Conservation (phyloP, 2,797 vertebrate genomes). For the Platyrinchus mystaceus region DNA sequence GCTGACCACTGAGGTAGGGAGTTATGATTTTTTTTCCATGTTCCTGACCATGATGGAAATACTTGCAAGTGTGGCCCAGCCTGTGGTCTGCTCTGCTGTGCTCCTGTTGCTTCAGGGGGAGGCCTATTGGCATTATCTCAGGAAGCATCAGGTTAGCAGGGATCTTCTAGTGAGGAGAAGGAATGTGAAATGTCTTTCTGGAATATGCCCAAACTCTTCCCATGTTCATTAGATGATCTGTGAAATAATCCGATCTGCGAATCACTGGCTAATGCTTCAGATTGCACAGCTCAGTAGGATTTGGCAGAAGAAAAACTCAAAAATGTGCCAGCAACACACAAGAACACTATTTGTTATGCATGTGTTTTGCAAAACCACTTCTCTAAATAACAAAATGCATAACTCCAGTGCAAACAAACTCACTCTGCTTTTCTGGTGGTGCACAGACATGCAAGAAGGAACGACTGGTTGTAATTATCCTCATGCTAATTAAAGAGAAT, state of each 20-base stretch:
- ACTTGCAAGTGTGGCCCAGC: not conserved
- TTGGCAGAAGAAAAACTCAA: not conserved
- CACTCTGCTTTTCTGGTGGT: not conserved
- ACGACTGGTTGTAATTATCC: not conserved
- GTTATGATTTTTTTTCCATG: not conserved
- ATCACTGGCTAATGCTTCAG: conserved; percentile 21
- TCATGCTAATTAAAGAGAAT: not conserved
- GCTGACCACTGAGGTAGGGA: not conserved
- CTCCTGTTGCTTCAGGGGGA: not conserved
- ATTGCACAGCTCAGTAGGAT: not conserved
- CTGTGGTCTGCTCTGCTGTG: not conserved
- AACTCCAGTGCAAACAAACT: not conserved
- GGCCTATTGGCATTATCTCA: not conserved
- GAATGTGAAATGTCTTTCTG: not conserved
- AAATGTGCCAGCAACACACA: conserved; percentile 3
- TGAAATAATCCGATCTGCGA: conserved; percentile 16
- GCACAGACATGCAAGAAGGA: not conserved
- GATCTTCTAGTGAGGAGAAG: not conserved
- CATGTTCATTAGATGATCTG: not conserved
- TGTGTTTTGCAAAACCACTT: not conserved
- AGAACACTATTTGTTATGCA: not conserved
- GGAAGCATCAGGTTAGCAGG: not conserved
- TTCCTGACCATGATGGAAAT: not conserved
- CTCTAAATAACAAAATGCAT: not conserved
- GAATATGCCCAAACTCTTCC: conserved; percentile 9